Percentiles rank a stretch among this genome's conserved stretches.
phyloP scores from a whole-genome alignment of 2,888 invertebrate species.

The Apotomis turbidana region DNA sequence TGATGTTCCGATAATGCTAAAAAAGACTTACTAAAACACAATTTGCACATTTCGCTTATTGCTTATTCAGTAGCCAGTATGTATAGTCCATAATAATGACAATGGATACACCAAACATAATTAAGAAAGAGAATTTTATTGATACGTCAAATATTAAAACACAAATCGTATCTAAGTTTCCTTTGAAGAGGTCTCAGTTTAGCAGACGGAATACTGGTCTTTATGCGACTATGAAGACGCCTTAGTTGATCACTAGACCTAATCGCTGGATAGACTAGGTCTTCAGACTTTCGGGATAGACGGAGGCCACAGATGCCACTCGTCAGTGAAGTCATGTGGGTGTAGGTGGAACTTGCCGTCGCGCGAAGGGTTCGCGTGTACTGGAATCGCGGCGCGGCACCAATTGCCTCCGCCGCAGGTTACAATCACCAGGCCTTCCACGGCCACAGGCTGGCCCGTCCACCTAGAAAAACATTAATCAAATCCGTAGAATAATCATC shows the following conservation, averaged over 20 bases:
- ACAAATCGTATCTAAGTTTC: no score
- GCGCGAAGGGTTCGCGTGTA: conserved; percentile 53
- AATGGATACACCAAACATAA: no score
- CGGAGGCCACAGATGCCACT: conserved; percentile 49
- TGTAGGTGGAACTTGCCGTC: conserved; percentile 50
- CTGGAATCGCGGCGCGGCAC: conserved; percentile 51
- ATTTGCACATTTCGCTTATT: no score
- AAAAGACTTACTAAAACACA: no score
- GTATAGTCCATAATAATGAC: no score
- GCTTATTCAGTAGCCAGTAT: no score
- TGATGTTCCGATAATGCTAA: no score
- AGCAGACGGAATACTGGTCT: no score
- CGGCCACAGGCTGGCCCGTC: conserved; percentile 42
- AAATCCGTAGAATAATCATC: no score
- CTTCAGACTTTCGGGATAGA: neutral
- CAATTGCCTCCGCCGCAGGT: conserved; percentile 46
- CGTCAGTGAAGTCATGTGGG: conserved; percentile 60
- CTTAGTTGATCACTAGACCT: neutral
- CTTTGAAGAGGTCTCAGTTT: no score
- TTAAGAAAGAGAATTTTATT: no score
- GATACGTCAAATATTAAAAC: no score
- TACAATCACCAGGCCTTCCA: conserved; percentile 49
- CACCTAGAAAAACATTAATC: conserved; percentile 15
- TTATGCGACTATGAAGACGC: neutral
- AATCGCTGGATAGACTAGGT: neutral